A percentile compares a stretch with the other conserved stretches of the same genome.
Conservation (phyloP, 2,113 vertebrate genomes). For the Aspiorhynchus laticeps region DNA sequence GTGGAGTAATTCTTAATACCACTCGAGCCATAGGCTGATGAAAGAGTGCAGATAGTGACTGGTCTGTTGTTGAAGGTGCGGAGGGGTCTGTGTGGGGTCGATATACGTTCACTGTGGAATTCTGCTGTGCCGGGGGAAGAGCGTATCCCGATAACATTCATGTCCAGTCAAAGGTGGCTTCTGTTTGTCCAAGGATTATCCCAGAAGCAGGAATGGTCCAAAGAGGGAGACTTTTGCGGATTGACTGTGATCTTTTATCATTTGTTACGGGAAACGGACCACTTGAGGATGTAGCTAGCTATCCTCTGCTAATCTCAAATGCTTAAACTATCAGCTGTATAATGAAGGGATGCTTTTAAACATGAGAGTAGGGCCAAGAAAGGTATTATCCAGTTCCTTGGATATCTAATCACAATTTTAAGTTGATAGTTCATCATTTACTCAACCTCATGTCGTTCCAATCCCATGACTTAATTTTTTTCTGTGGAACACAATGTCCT, state of each 20-base stretch:
- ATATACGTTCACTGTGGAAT: constrained; percentile 61
- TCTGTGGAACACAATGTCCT: background rate
- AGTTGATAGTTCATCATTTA: background rate
- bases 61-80: constrained; percentile 28
- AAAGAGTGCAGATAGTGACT: constrained; percentile 65
- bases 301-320: constrained; percentile 6
- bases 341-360: constrained; percentile 16
- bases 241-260: constrained; percentile 54
- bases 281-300: constrained; percentile 23
- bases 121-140: constrained; percentile 57
- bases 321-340: constrained; percentile 1
- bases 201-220: constrained; percentile 49
- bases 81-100: constrained; percentile 34
- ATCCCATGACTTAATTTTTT: background rate
- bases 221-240: constrained; percentile 51
- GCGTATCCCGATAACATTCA: constrained; percentile 76
- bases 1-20: constrained; percentile 52
- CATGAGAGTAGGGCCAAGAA: background rate
- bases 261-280: constrained; percentile 50
- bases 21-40: constrained; percentile 60
- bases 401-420: constrained; percentile 19
- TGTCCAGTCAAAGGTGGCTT: constrained; percentile 72
- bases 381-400: background rate
- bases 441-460: background rate
- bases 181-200: constrained; percentile 76